A percentile compares a stretch with the other conserved stretches of the same genome.
phyloP scores from a whole-genome alignment of 2,888 invertebrate species.

The Pecten maximus region DNA sequence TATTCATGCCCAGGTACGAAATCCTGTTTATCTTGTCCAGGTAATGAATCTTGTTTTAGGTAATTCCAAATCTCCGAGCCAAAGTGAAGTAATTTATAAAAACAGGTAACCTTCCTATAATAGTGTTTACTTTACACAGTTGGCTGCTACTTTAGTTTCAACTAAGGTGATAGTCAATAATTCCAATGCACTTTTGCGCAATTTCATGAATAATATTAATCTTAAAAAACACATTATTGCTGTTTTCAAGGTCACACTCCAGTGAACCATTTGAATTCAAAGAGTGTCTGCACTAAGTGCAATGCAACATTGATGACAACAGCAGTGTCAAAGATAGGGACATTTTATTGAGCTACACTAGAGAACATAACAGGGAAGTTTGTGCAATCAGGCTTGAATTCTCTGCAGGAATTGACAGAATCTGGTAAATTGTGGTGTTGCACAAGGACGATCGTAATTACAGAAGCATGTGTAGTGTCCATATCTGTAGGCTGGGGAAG shows the following conservation, averaged over 20 bases:
- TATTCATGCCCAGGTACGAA: too few species aligned
- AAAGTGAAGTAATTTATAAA: too few species aligned
- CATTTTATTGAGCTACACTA: background rate
- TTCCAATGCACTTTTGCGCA: background rate
- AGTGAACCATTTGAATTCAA: constrained; percentile 7
- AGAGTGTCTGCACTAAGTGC: constrained; percentile 1
- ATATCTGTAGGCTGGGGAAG: background rate
- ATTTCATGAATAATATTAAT: background rate
- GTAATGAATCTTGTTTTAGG: background rate
- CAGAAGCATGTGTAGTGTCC: background rate
- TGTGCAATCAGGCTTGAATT: constrained; percentile 4
- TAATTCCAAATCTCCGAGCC: too few species aligned
- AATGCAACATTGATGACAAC: background rate
- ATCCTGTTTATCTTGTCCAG: background rate
- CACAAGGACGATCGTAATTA: background rate
- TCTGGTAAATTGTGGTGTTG: background rate
- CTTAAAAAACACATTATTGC: background rate
- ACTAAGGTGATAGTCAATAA: background rate
- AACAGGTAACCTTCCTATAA: too few species aligned
- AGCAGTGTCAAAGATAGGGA: background rate
- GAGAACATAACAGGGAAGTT: background rate
- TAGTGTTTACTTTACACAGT: background rate
- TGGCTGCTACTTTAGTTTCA: background rate
- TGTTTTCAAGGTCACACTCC: background rate
- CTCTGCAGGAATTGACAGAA: background rate